phyloP scores from a whole-genome alignment of 2,888 invertebrate species.

The Nesidiocoris tenuis region DNA sequence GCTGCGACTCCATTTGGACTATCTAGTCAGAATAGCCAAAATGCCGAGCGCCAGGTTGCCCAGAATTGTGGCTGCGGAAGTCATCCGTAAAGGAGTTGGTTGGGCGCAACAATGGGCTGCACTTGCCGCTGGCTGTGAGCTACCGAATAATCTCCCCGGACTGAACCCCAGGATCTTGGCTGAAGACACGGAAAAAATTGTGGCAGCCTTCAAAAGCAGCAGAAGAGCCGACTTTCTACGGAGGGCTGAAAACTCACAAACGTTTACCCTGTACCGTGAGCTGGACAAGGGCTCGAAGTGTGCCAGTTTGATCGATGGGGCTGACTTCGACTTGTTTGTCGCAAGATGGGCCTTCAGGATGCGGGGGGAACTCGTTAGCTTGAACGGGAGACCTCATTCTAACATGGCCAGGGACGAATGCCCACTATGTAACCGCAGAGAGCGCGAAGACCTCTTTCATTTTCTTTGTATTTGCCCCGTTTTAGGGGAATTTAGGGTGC shows the following conservation, averaged over 20 bases:
- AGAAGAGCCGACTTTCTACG: neutral
- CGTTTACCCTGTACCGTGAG: conserved; percentile 7
- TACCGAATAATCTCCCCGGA: neutral
- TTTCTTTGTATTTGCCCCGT: neutral
- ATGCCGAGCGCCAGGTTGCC: neutral
- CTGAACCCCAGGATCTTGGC: neutral
- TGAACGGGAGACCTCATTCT: neutral
- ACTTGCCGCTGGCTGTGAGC: neutral
- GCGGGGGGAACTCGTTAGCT: neutral
- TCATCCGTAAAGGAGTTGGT: neutral
- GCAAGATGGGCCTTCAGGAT: conserved; percentile 3
- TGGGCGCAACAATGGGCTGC: neutral
- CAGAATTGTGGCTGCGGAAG: neutral
- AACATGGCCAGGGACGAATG: neutral
- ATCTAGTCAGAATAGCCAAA: neutral
- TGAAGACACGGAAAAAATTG: neutral
- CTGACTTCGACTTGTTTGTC: neutral
- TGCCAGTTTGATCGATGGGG: neutral
- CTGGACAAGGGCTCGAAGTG: neutral
- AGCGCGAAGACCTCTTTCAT: neutral
- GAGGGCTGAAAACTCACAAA: neutral
- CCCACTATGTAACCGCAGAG: neutral
- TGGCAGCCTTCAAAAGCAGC: neutral
- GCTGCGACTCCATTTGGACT: neutral
- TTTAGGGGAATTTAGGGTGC: neutral